phyloP scores from a whole-genome alignment of 1,140 invertebrate genomes.

The Rhopalosiphum padi region DNA sequence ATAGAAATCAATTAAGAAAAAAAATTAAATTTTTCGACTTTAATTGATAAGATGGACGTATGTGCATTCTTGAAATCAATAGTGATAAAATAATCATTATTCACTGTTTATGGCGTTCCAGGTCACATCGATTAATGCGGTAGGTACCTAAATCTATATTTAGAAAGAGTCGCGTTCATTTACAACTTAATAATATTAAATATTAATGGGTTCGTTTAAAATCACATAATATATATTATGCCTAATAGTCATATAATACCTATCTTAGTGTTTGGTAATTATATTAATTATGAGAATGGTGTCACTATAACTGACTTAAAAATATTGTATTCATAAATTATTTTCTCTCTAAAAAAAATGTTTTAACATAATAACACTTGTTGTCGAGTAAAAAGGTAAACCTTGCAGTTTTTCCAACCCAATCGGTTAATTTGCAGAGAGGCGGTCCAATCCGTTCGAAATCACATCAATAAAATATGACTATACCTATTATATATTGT shows the following conservation, averaged over 20 bases:
- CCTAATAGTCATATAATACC: too few relatives aligned
- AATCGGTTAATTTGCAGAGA: too few relatives aligned
- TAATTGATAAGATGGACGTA: neutral
- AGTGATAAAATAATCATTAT: slow-evolving; percentile 5
- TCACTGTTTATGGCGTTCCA: neutral
- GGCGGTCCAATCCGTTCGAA: too few relatives aligned
- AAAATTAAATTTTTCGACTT: neutral
- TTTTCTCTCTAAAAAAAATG: too few relatives aligned
- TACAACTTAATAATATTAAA: neutral
- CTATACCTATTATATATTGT: too few relatives aligned
- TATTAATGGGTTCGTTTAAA: neutral
- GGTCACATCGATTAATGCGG: slow-evolving; percentile 14
- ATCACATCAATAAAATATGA: too few relatives aligned
- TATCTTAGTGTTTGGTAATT: neutral
- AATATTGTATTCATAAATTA: too few relatives aligned
- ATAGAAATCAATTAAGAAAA: neutral
- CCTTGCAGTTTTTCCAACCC: too few relatives aligned
- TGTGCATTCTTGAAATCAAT: neutral
- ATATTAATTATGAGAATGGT: neutral
- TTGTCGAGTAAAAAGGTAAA: too few relatives aligned
- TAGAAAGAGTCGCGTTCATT: neutral
- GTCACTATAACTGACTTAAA: neutral
- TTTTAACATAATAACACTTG: too few relatives aligned
- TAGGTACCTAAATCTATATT: neutral
- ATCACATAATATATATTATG: neutral